phyloP scores from a whole-genome alignment of 2,113 vertebrate genomes.

The Mohoua ochrocephala region DNA sequence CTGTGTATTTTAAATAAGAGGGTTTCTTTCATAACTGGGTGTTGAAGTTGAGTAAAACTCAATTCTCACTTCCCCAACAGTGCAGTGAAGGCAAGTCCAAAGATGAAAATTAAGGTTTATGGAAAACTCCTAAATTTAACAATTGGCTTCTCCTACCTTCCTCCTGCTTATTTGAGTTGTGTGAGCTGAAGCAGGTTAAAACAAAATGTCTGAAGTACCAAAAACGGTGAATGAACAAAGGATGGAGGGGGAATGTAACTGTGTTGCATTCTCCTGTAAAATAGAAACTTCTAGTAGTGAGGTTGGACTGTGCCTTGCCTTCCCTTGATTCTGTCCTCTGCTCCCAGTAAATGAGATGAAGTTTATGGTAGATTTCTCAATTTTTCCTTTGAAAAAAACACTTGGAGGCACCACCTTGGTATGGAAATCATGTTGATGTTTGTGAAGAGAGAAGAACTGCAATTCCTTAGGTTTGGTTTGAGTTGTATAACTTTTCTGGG shows the following conservation, averaged over 20 bases:
- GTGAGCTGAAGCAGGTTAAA: background rate
- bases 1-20: background rate
- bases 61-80: background rate
- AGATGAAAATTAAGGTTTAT: background rate
- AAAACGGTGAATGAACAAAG: background rate
- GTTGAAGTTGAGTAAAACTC: background rate
- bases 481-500: background rate
- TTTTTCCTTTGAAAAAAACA: background rate
- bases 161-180: background rate
- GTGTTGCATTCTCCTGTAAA: background rate
- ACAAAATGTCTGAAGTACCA: background rate
- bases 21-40: background rate
- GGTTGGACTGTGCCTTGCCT: background rate
- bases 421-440: background rate
- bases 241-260: background rate
- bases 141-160: background rate
- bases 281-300: background rate
- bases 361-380: background rate
- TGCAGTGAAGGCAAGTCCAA: background rate
- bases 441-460: background rate
- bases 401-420: background rate
- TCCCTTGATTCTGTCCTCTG: background rate
- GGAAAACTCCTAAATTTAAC: background rate
- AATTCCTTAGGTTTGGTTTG: background rate
- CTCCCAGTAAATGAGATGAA: background rate